Evolutionary conservation across 2,888 invertebrate genomes (phyloP), one percentile per base, ranked within the genome.

Genomic region (Chaitophorus viminalis): DNA sequence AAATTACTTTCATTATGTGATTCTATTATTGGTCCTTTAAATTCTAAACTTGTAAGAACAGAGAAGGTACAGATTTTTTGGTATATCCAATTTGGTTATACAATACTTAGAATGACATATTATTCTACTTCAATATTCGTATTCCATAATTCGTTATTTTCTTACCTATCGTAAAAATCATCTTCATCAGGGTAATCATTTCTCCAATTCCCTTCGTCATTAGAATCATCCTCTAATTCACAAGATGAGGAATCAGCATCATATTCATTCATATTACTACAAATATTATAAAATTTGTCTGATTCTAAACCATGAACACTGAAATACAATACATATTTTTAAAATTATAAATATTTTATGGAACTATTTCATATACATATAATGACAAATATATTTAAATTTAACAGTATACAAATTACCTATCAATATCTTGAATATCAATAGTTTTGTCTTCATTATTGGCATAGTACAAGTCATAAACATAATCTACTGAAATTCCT

Each of bases 401-500:
- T 31, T 77, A 5, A 46, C 29, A 54, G 39, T 52, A 88, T 78
- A 88, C 75, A 89, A 74, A 65, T 91, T 92, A 90, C 84, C 92
- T 90, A 88, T 92, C 91, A 76, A 92, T 92, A 81, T 92, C 90
- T 89, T 89, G 89, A 14, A 92, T 90, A 89, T 92, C 92, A 68
- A 92, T 91, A 76, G 92, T 90, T 89, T 93, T 92, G 89, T 92
- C 92, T 33, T 92, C 92, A 89, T 92, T 92, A 90, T 92, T 91
- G 2, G 90, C 93, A 90, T 93, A 93, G 91, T 94, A 94, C 52
- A 94, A 92, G 91, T 94, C 94, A 90, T 94, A 94, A 14, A 94
- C 94, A 91, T 93, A 94, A 83, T 91, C 91, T 74, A 87, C 31
- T 60, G 87, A 87, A 74, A 87, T 87, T 33, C 87, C 87, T 87